Conservation (phyloP, 2,888 invertebrate species). For the Caenorhabditis imperialis region DNA sequence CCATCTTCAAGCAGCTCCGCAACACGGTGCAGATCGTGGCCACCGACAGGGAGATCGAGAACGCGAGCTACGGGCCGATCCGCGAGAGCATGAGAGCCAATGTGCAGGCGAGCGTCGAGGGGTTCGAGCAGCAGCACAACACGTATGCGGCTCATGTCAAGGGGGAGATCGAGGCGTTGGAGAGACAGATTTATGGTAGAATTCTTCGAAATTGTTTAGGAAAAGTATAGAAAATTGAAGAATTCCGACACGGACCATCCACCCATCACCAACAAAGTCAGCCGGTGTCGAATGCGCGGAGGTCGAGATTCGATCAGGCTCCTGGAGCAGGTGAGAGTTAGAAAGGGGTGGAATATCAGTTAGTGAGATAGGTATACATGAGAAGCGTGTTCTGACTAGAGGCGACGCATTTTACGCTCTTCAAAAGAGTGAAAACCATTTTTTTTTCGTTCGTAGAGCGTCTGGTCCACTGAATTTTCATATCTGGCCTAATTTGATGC, state of each 20-base stretch:
- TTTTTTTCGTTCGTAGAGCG: too few relatives aligned
- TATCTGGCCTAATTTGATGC: too few relatives aligned
- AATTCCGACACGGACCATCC: constrained; percentile 34
- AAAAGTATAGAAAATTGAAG: neutral
- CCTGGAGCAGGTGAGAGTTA: too few relatives aligned
- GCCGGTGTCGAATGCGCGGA: constrained; percentile 14
- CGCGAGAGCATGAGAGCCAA: constrained; percentile 29
- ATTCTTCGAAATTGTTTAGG: too few relatives aligned
- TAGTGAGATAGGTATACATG: too few relatives aligned
- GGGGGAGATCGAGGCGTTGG: constrained; percentile 27
- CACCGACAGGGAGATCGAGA: constrained; percentile 47
- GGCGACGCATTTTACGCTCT: too few relatives aligned
- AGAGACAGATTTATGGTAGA: constrained; percentile 36
- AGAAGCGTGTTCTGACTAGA: too few relatives aligned
- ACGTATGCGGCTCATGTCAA: constrained; percentile 80
- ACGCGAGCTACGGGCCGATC: constrained; percentile 17
- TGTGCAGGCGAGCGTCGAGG: constrained; percentile 82
- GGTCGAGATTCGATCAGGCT: constrained; percentile 62
- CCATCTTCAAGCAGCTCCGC: constrained; percentile 82
- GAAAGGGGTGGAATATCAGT: too few relatives aligned
- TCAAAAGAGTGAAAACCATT: too few relatives aligned
- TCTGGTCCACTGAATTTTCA: too few relatives aligned
- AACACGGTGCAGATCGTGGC: constrained; percentile 83
- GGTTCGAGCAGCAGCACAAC: constrained; percentile 93
- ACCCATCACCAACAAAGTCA: constrained; percentile 5